Base-by-base conservation (phyloP, 1,140 invertebrate species). In the Dryas iulia region DNA sequence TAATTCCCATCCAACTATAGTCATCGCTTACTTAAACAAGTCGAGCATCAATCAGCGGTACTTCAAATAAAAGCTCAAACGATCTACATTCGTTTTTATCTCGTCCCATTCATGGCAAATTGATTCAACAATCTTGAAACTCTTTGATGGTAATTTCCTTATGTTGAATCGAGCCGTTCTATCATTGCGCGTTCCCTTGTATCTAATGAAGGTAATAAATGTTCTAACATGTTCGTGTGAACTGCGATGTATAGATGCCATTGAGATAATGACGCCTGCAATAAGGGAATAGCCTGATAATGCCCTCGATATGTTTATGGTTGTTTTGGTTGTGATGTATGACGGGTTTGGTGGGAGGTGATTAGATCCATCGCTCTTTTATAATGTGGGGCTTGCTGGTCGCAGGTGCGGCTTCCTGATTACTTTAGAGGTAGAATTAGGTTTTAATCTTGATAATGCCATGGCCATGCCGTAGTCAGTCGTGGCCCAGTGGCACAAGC, bases 241-340 rank as follows among this genome's bases (percentile, higher is more conserved):
- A 73, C 78, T 59, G 70, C 76, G 72, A 80, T 80, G 78, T 78
- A 80, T 80, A 63, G 53, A 62, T 54, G 47, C 59, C 76, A 77
- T 80, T 71, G 64, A 63, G 65, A 69, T 72, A 75, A 76, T 73
- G 73, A 71, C 76, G 71, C 59, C 60, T 60, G 71, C 60, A 69
- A 72, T 72, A 62, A 70, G 35, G 61, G 62, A 47, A 65, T 70
- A 47, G 56, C 23, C 67, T 64, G 28, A 63, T 70, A 70, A 65
- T 65, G 39, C 33, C 23, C 11, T 58, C 39, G 56, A 66, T 66
- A 66, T 66, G 64, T 47, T 66, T 31, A 33, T 24, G 18, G 53
- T 56, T 56, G 53, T 56, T 56, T 59, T 35, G 26, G 28, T 10
- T 53, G 31, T 35, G 31, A 64, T 56, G 28, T 63, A 53, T 25